Percentiles rank a stretch among this genome's conserved stretches.
These are phyloP conservation scores for Archocentrus centrarchus DNA, from an alignment of 2,113 vertebrate genomes.

Conservation along the genomic window DNA sequence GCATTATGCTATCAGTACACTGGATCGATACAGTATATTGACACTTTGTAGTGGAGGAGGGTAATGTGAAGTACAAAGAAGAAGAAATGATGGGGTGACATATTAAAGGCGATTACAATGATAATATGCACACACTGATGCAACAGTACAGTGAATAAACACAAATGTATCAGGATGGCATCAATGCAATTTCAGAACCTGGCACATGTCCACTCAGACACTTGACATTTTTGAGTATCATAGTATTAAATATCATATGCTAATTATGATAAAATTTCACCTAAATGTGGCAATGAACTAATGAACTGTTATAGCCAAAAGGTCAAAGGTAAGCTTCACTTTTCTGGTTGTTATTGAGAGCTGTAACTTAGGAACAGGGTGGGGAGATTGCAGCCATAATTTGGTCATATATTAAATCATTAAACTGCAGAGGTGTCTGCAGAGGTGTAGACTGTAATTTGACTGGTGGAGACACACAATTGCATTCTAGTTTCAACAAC, in stretches of 20 bases:
- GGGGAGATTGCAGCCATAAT: not conserved
- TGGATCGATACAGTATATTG: not conserved
- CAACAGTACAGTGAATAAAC: not conserved
- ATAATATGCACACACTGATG: no score
- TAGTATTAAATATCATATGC: not conserved
- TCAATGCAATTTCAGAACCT: not conserved
- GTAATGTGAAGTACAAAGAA: not conserved
- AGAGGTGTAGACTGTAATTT: not conserved
- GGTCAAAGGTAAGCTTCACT: not conserved
- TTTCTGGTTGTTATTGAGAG: not conserved
- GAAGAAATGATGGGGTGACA: no score
- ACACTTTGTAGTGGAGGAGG: not conserved
- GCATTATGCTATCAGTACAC: not conserved
- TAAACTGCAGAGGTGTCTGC: not conserved
- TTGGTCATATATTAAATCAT: not conserved
- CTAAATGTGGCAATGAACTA: not conserved
- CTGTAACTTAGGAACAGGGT: not conserved
- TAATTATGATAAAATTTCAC: not conserved
- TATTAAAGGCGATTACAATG: no score
- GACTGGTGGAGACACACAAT: not conserved
- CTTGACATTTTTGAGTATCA: not conserved
- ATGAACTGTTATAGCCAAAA: no score
- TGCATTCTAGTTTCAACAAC: not conserved
- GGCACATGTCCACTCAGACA: no score
- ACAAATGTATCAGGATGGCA: not conserved